Percentiles rank a stretch among this genome's conserved stretches.
Evolutionary conservation across 2,113 vertebrate species (phyloP).

Genomic region (Bombycilla garrulus): DNA sequence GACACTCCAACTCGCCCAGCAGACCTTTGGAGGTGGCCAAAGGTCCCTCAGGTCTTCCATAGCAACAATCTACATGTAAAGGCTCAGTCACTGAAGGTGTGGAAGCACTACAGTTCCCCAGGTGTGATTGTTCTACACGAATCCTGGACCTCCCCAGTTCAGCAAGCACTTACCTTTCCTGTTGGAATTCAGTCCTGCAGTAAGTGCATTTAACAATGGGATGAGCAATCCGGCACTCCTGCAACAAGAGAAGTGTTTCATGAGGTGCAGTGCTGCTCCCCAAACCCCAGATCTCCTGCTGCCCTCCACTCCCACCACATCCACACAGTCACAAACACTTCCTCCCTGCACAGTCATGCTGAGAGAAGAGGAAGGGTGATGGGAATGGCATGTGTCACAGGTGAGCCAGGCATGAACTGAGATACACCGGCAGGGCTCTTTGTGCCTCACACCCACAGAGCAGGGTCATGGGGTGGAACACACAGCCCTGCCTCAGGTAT

Average conservation of each 20-base stretch:
- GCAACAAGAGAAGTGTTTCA: neutral
- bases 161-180: slow-evolving; percentile 70
- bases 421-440: rapidly evolving
- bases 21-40: neutral
- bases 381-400: neutral
- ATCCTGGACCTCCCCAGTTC: too few species aligned
- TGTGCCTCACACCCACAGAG: neutral
- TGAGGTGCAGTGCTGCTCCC: neutral
- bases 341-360: neutral
- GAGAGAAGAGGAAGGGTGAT: neutral
- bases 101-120: rapidly evolving
- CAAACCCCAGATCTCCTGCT: neutral
- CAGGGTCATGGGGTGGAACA: neutral
- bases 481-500: neutral
- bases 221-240: slow-evolving; percentile 81
- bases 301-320: neutral
- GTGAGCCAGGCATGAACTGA: neutral
- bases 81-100: neutral
- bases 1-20: neutral
- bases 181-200: slow-evolving; percentile 82
- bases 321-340: neutral
- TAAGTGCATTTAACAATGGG: slow-evolving; percentile 83
- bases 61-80: neutral
- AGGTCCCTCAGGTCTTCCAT: neutral
- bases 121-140: neutral